Conservation (phyloP, 2,113 vertebrate species). For the Accipiter virgatus region DNA sequence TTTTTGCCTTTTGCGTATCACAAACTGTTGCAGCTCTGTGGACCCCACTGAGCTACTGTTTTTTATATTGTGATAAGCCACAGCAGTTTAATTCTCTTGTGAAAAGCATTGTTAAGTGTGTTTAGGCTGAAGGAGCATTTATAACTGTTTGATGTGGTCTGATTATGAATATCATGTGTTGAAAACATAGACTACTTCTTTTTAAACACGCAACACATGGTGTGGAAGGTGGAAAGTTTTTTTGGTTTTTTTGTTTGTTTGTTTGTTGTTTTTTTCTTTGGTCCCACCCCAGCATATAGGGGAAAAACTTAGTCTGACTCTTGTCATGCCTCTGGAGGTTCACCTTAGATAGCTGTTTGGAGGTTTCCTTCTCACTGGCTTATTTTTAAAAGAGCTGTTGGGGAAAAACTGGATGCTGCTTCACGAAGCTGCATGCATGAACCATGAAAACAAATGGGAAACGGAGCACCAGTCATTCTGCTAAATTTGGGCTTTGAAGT, state of each 20-base stretch:
- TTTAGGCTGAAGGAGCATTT: slow-evolving; percentile 26
- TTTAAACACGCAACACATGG: not conserved
- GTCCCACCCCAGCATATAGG: not conserved
- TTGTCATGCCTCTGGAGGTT: not conserved
- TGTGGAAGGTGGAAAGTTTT: not conserved
- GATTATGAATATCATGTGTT: slow-evolving; percentile 22
- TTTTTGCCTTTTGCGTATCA: not conserved
- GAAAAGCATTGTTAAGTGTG: not conserved
- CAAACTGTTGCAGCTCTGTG: not conserved
- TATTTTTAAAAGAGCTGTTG: not conserved
- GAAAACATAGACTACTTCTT: not conserved
- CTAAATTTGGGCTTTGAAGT: not conserved
- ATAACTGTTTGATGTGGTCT: slow-evolving; percentile 5
- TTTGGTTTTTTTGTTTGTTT: not conserved
- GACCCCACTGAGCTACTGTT: not conserved
- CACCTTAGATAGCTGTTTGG: not conserved
- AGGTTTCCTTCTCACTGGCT: not conserved
- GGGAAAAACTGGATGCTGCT: not conserved
- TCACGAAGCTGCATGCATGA: not conserved
- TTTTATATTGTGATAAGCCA: slow-evolving; percentile 25
- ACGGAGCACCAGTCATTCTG: not conserved
- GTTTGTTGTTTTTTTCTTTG: not conserved
- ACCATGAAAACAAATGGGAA: not conserved
- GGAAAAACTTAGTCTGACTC: not conserved
- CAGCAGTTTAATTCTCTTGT: not conserved